Evolutionary conservation across 2,797 vertebrate genomes (phyloP).

Genomic region (Pteropus rufus): DNA sequence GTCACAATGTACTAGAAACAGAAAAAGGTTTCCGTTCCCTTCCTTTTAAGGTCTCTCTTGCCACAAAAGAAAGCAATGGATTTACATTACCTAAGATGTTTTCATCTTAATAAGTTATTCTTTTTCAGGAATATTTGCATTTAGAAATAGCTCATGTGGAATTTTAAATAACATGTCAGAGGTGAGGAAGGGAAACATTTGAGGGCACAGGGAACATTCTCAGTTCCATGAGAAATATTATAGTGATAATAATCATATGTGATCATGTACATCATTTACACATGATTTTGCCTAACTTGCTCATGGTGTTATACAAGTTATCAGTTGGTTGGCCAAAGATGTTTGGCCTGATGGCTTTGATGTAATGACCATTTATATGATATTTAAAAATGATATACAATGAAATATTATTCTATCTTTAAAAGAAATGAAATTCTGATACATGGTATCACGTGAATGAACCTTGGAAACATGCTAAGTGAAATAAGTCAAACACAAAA

Average conservation of each 20-base stretch:
- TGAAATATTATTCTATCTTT: not conserved
- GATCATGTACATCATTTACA: not conserved
- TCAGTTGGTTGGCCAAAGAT: not conserved
- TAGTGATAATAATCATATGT: not conserved
- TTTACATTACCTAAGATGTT: not conserved
- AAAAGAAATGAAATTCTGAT: not conserved
- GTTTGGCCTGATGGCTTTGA: not conserved
- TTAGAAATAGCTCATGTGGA: not conserved
- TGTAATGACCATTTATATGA: not conserved
- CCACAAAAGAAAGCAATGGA: not conserved
- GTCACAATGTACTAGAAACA: not conserved
- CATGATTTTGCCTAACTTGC: not conserved
- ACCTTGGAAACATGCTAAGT: not conserved
- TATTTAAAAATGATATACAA: not conserved
- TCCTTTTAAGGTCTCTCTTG: not conserved
- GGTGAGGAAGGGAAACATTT: not conserved
- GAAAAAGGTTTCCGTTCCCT: not conserved
- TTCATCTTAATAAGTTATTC: not conserved
- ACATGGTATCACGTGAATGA: not conserved
- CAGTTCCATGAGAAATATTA: not conserved
- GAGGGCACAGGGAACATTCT: not conserved
- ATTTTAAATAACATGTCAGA: not conserved
- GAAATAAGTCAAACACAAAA: not conserved
- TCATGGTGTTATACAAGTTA: not conserved
- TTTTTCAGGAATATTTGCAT: slow-evolving; percentile 13